Base-by-base conservation (phyloP, 1,140 invertebrate species). In the Pseudoatta argentina region DNA sequence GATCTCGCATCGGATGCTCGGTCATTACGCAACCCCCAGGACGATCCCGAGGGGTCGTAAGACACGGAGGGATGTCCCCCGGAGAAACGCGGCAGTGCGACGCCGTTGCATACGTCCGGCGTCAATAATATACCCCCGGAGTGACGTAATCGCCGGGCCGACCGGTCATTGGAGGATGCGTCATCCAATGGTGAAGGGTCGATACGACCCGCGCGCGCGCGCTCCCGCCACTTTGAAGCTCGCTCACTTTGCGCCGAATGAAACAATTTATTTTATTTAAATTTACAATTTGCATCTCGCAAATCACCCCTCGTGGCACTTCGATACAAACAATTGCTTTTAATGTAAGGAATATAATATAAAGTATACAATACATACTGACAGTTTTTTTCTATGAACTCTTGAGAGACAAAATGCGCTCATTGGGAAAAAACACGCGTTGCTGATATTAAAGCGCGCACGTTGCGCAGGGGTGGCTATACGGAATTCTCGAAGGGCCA, bases 121-220 rank as follows among this genome's bases (percentile, higher is more conserved):
- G 94, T 95, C 94, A 92, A 94, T 95, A 94, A 93, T 92, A 93
- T 92, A 93, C 91, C 51, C 48, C 34, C 85, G 81, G 87, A 91
- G 91, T 94, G 94, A 94, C 94, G 94, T 93, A 94, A 94, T 93
- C 89, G 92, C 87, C 88, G 88, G 87, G 88, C 87, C 90, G 93
- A 89, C 90, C 91, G 90, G 92, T 92, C 92, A 95, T 94, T 94
- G 94, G 94, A 93, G 93, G 93, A 95, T 92, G 93, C 92, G 92
- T 93, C 92, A 93, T 93, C 92, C 92, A 93, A 93, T 94, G 90
- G 92, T 89, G 89, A 93, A 90, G 91, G 94, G 94, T 94, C 93
- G 93, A 94, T 94, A 94, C 88, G 59, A 92, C n/a, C 39, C 69
- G 77, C 64, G 10, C 48, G 67, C 64, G 63, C 85, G 59, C 66